These are phyloP conservation scores for Eristalis intricaria DNA, from an alignment of 2,888 invertebrate genomes.

Conservation along the genomic window DNA sequence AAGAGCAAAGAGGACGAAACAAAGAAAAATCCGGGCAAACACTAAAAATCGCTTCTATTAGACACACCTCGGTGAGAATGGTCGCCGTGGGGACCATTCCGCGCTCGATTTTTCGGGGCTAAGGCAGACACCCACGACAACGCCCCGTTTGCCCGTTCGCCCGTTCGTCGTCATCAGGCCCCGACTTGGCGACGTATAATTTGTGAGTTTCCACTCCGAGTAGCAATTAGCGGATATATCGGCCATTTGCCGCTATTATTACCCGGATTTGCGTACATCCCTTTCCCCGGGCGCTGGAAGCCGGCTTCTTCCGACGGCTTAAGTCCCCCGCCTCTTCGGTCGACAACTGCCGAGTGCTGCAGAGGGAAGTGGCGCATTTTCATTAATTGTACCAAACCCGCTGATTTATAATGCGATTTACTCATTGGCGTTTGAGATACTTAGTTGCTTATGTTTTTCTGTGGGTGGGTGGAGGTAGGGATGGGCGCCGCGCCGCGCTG, in stretches of 20 bases:
- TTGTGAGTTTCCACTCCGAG: constrained; percentile 58
- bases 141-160: too few species aligned
- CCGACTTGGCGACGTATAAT: constrained; percentile 46
- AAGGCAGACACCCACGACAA: background rate
- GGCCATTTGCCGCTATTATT: constrained; percentile 63
- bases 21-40: constrained; percentile 26
- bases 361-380: constrained; percentile 19
- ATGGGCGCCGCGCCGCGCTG: background rate
- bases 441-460: constrained; percentile 33
- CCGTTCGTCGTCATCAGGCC: background rate
- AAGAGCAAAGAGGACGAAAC: constrained; percentile 41
- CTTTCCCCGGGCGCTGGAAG: background rate
- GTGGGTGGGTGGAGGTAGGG: background rate
- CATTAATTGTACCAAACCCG: constrained; percentile 53
- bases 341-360: background rate
- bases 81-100: background rate
- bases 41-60: constrained; percentile 36
- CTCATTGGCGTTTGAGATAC: constrained; percentile 29
- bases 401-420: constrained; percentile 57
- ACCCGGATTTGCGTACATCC: constrained; percentile 47
- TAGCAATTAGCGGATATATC: constrained; percentile 68
- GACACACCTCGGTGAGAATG: constrained; percentile 13
- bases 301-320: background rate
- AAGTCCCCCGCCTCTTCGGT: background rate
- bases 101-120: background rate